These are phyloP conservation scores for Patella caerulea DNA, from an alignment of 2,888 invertebrate genomes.

Conservation along the genomic window DNA sequence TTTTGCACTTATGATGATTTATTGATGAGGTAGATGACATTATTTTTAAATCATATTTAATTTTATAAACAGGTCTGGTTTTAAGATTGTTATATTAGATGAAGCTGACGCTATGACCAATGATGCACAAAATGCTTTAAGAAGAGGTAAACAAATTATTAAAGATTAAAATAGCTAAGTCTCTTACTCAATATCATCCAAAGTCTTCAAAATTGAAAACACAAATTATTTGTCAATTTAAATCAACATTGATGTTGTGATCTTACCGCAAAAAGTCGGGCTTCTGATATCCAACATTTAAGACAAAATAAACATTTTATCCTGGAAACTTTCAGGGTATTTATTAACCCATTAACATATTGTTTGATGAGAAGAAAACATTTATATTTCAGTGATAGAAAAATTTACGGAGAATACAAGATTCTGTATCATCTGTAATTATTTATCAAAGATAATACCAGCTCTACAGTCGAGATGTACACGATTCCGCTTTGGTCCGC, in stretches of 20 bases:
- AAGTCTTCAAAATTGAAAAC: too few relatives aligned
- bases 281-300: too few relatives aligned
- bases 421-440: constrained; percentile 99
- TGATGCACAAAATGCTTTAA: constrained; percentile 96
- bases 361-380: not conserved
- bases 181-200: too few relatives aligned
- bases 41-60: not conserved
- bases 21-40: not conserved
- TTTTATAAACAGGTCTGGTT: constrained; percentile 77
- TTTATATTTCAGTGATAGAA: constrained; percentile 86
- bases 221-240: too few relatives aligned
- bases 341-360: too few relatives aligned
- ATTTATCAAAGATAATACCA: constrained; percentile 97
- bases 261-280: too few relatives aligned
- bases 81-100: constrained; percentile 95
- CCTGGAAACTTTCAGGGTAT: too few relatives aligned
- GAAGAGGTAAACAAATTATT: constrained; percentile 51
- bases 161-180: too few relatives aligned
- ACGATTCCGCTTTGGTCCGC: constrained; percentile 93
- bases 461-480: constrained; percentile 98
- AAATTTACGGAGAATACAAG: constrained; percentile 98
- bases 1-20: not conserved
- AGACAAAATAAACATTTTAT: too few relatives aligned
- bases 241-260: too few relatives aligned
- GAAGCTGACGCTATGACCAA: constrained; percentile 99